Evolutionary conservation across 1,140 invertebrate species (phyloP).

Genomic region (Ganaspis sp.): DNA sequence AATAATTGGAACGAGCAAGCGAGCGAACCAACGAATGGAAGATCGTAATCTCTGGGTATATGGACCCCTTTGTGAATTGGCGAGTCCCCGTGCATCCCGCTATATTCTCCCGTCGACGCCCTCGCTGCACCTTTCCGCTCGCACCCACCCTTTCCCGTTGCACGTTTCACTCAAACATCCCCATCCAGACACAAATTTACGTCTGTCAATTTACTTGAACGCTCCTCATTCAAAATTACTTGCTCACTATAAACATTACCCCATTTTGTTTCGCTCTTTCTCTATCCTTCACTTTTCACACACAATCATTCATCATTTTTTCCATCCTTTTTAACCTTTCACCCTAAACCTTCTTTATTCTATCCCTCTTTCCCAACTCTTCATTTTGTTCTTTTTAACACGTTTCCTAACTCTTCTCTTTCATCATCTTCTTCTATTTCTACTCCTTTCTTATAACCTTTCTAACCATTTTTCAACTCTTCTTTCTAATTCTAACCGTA

Average conservation of each 20-base stretch:
- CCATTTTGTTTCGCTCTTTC: too few species aligned
- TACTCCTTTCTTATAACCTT: too few species aligned
- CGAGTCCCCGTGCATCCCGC: conserved; percentile 50
- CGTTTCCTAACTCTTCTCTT: too few species aligned
- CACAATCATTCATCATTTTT: too few species aligned
- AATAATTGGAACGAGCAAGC: conserved; percentile 76
- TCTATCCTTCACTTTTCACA: too few species aligned
- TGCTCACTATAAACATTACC: background rate
- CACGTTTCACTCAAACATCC: background rate
- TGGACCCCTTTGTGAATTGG: conserved; percentile 65
- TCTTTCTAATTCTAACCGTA: too few species aligned
- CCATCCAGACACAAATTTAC: background rate
- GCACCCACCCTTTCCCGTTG: conserved; percentile 37
- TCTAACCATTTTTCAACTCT: too few species aligned
- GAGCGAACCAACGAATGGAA: conserved; percentile 74
- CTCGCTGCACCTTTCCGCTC: conserved; percentile 37
- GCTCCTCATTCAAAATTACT: background rate
- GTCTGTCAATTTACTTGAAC: background rate
- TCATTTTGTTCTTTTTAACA: too few species aligned
- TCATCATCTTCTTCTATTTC: too few species aligned
- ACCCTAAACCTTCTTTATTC: too few species aligned
- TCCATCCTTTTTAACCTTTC: too few species aligned
- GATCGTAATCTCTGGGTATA: conserved; percentile 69
- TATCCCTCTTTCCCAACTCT: too few species aligned
- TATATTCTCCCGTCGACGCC: conserved; percentile 46